Conservation (phyloP, 2,888 invertebrate species). For the Xylocampa areola region DNA sequence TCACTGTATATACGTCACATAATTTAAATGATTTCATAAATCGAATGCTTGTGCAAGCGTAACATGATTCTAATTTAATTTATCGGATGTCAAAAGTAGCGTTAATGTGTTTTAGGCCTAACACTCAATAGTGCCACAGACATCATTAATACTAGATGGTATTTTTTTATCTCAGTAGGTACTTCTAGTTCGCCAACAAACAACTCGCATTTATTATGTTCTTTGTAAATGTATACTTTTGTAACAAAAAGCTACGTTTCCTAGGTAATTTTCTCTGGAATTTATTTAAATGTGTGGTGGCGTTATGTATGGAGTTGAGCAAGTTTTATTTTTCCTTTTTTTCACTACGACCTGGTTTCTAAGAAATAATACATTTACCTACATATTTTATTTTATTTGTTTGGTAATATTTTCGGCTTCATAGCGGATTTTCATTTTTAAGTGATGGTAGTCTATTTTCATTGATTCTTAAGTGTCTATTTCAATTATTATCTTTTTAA, state of each 20-base stretch:
- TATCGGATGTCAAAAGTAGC: background rate
- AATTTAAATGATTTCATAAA: background rate
- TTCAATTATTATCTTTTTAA: too few relatives aligned
- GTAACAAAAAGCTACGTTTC: slow-evolving; percentile 38
- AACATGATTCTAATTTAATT: background rate
- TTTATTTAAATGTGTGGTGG: slow-evolving; percentile 33
- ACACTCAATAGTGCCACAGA: slow-evolving; percentile 36
- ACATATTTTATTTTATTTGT: too few relatives aligned
- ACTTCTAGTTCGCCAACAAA: slow-evolving; percentile 37
- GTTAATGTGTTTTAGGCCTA: slow-evolving; percentile 17
- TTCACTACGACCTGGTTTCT: background rate
- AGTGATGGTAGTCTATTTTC: too few relatives aligned
- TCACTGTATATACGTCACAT: slow-evolving; percentile 5
- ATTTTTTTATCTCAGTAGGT: slow-evolving; percentile 48
- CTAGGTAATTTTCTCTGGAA: slow-evolving; percentile 32
- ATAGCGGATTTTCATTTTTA: too few relatives aligned
- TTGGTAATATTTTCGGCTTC: too few relatives aligned
- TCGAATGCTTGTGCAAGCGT: slow-evolving; percentile 10
- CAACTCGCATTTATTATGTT: slow-evolving; percentile 48
- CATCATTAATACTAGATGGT: slow-evolving; percentile 63
- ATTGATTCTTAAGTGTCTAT: too few relatives aligned
- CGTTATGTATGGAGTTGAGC: slow-evolving; percentile 23
- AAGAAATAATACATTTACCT: background rate
- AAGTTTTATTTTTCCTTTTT: slow-evolving; percentile 17
- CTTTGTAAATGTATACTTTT: slow-evolving; percentile 39